Evolutionary conservation across 2,113 vertebrate species (phyloP).

Genomic region (Callorhinus ursinus): DNA sequence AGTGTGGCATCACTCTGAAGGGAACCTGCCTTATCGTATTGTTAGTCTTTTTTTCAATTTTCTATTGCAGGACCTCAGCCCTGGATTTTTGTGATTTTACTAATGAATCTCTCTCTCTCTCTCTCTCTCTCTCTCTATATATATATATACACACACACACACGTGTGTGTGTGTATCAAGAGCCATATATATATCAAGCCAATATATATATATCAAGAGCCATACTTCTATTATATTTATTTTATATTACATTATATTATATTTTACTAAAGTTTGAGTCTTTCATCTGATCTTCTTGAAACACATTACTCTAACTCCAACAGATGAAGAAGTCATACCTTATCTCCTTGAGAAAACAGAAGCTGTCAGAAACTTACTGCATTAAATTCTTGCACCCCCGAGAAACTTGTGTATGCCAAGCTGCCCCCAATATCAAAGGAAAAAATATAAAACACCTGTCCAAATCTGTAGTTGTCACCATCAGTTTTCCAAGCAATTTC

Average conservation of each 20-base stretch:
- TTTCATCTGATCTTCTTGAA: background rate
- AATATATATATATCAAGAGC: background rate
- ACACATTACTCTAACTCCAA: background rate
- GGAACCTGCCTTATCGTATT: background rate
- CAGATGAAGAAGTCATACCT: background rate
- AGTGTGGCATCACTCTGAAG: background rate
- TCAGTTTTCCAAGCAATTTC: background rate
- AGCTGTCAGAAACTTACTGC: background rate
- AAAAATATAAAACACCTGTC: background rate
- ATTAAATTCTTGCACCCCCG: rapidly evolving
- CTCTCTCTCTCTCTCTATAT: background rate
- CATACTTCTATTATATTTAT: background rate
- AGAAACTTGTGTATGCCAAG: background rate
- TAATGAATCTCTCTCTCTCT: background rate
- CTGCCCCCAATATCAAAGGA: background rate
- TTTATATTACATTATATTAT: background rate
- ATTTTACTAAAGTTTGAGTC: background rate
- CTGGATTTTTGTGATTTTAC: background rate
- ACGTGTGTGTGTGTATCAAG: background rate
- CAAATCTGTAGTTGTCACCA: background rate
- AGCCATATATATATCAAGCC: background rate
- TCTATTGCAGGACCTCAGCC: background rate
- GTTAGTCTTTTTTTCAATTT: background rate
- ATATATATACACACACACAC: background rate
- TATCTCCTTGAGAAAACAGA: background rate